A percentile compares a stretch with the other conserved stretches of the same genome.
These are phyloP conservation scores for Gila orcuttii DNA, from an alignment of 2,113 vertebrate genomes.

Conservation along the genomic window DNA sequence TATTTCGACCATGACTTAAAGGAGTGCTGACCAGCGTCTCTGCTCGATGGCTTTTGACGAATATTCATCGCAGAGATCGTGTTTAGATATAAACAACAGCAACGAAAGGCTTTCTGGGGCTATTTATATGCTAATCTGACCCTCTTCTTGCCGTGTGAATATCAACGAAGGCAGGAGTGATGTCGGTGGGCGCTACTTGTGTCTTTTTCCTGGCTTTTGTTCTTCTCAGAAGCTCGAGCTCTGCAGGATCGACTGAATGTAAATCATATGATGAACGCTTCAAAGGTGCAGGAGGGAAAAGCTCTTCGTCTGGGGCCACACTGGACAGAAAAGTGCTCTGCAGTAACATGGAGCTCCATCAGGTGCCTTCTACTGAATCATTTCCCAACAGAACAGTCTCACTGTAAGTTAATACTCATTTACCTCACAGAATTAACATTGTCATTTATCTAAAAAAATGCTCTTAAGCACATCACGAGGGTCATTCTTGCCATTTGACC, in stretches of 20 bases:
- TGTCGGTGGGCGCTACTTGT: slow-evolving; percentile 59
- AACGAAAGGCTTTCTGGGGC: background rate
- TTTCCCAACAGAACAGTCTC: slow-evolving; percentile 90
- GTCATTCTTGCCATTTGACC: background rate
- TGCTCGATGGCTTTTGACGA: slow-evolving; percentile 10
- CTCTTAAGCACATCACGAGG: background rate
- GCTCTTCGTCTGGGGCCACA: slow-evolving; percentile 56
- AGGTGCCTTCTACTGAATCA: slow-evolving; percentile 79
- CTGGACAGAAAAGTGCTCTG: slow-evolving; percentile 85
- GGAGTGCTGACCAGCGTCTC: background rate
- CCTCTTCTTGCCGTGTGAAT: slow-evolving; percentile 45
- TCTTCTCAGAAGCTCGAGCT: slow-evolving; percentile 61
- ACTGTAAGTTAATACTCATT: slow-evolving; percentile 84
- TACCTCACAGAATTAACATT: background rate
- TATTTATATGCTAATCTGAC: slow-evolving; percentile 25
- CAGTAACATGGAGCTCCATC: slow-evolving; percentile 88
- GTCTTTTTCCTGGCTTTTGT: slow-evolving; percentile 61
- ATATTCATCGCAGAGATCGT: slow-evolving; percentile 3
- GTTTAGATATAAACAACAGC: slow-evolving; percentile 2
- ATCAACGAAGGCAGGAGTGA: slow-evolving; percentile 54
- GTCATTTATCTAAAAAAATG: background rate
- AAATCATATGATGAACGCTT: slow-evolving; percentile 70
- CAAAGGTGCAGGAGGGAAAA: slow-evolving; percentile 65
- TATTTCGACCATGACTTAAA: slow-evolving; percentile 50
- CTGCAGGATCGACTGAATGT: slow-evolving; percentile 63